These are phyloP conservation scores for Pseudomyrmex sp. DNA, from an alignment of 1,140 invertebrate species.

Conservation along the genomic window DNA sequence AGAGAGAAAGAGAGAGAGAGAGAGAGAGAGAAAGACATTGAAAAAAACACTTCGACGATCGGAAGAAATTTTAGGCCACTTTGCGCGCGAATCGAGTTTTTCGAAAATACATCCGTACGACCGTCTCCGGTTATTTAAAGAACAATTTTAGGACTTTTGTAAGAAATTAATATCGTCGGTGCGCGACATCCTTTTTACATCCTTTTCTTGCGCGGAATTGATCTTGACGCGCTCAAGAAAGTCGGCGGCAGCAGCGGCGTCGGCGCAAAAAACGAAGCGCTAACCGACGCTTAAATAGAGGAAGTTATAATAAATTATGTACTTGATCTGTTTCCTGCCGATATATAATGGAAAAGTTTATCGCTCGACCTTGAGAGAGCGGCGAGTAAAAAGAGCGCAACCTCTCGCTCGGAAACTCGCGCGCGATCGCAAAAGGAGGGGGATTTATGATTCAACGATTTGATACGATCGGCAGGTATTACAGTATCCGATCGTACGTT, in stretches of 20 bases:
- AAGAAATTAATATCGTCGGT: background rate
- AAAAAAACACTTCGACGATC: background rate
- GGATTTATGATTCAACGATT: constrained; percentile 7
- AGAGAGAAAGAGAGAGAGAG: background rate
- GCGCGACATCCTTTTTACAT: background rate
- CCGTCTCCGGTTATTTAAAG: background rate
- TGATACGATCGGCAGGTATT: no score
- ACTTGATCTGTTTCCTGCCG: constrained; percentile 53
- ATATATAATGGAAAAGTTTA: constrained; percentile 51
- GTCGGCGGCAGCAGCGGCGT: no score
- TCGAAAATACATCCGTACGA: background rate
- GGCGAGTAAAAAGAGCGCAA: constrained; percentile 23
- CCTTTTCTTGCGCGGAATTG: background rate
- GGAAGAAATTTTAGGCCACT: background rate
- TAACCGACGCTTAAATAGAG: constrained; percentile 36
- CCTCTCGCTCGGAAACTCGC: constrained; percentile 14
- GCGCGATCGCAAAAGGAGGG: background rate
- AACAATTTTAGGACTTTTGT: constrained; percentile 6
- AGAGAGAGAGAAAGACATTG: background rate
- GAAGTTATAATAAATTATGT: constrained; percentile 51
- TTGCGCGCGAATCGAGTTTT: background rate
- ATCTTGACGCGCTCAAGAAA: constrained; percentile 3
- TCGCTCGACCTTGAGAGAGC: constrained; percentile 43
- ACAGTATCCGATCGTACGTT: background rate
- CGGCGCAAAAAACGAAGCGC: constrained; percentile 31